Evolutionary conservation across 1,140 invertebrate genomes (phyloP).

Genomic region (Ridgeia piscesae): DNA sequence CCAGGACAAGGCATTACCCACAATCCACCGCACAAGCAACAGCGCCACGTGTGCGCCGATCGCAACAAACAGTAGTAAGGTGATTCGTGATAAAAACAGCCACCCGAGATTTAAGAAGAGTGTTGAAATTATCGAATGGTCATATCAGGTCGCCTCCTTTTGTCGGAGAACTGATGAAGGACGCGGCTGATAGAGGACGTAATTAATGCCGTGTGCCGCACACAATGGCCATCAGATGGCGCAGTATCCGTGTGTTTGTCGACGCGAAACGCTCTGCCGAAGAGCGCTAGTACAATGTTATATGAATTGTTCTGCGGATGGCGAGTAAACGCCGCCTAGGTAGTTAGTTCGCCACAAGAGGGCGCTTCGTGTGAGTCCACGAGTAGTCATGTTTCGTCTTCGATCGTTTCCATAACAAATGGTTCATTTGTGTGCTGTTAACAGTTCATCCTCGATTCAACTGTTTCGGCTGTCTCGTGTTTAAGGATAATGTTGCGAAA

Average conservation of each 20-base stretch:
- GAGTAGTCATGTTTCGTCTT: neutral
- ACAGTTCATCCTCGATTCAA: neutral
- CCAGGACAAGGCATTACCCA: neutral
- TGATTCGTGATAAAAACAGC: neutral
- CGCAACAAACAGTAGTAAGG: neutral
- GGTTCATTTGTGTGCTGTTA: neutral
- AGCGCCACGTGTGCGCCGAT: neutral
- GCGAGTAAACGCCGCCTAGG: neutral
- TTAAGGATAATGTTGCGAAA: too few species aligned
- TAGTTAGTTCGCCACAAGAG: neutral
- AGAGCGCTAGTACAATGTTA: too few species aligned
- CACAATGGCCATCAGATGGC: neutral
- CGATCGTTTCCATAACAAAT: neutral
- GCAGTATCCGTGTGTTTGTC: neutral
- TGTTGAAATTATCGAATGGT: neutral
- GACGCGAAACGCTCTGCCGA: neutral
- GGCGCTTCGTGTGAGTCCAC: neutral
- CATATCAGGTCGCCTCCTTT: neutral
- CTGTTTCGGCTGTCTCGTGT: too few species aligned
- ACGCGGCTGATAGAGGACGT: neutral
- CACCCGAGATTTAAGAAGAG: neutral
- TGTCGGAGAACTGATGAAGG: neutral
- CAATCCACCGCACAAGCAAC: neutral
- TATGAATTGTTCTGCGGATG: neutral
- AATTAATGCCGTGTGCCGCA: neutral